A percentile compares a stretch with the other conserved stretches of the same genome.
Evolutionary conservation across 2,113 vertebrate genomes (phyloP).

Genomic region (Microtus ochrogaster): DNA sequence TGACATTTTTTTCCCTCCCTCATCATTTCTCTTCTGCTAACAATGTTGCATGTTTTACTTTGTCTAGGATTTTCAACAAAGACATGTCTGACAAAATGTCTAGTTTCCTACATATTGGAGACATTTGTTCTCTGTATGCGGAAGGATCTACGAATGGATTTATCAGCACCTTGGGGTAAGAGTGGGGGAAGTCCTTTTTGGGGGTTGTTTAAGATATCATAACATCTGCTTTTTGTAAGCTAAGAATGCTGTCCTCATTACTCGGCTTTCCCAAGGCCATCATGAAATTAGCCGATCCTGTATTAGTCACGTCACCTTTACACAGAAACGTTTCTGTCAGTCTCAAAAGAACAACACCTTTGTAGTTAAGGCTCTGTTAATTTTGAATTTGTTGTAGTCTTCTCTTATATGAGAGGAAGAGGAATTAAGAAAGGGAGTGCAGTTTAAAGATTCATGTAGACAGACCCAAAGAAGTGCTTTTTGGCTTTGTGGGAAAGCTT

Average conservation of each 20-base stretch:
- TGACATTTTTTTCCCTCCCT: not conserved
- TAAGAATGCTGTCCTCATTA: not conserved
- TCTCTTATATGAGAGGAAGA: not conserved
- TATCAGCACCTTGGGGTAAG: constrained; percentile 99
- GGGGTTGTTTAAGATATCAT: not conserved
- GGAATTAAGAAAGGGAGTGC: not conserved
- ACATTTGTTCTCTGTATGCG: constrained; percentile 98
- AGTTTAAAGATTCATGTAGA: not conserved
- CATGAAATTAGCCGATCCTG: not conserved
- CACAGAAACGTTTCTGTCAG: not conserved
- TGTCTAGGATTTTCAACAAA: constrained; percentile 86
- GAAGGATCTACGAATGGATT: constrained; percentile 98
- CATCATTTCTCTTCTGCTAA: constrained; percentile 44
- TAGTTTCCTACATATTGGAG: constrained; percentile 99
- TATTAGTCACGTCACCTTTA: constrained; percentile 6
- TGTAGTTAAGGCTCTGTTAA: not conserved
- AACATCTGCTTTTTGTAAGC: not conserved
- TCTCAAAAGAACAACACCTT: constrained; percentile 19
- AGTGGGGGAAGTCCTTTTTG: not conserved
- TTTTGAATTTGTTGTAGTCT: not conserved
- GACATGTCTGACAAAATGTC: constrained; percentile 99
- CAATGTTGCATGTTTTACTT: constrained; percentile 62
- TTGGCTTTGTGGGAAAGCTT: not conserved
- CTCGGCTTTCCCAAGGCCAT: not conserved
- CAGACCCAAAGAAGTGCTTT: not conserved